phyloP scores from a whole-genome alignment of 2,113 vertebrate genomes.

The Tachysurus vachellii region DNA sequence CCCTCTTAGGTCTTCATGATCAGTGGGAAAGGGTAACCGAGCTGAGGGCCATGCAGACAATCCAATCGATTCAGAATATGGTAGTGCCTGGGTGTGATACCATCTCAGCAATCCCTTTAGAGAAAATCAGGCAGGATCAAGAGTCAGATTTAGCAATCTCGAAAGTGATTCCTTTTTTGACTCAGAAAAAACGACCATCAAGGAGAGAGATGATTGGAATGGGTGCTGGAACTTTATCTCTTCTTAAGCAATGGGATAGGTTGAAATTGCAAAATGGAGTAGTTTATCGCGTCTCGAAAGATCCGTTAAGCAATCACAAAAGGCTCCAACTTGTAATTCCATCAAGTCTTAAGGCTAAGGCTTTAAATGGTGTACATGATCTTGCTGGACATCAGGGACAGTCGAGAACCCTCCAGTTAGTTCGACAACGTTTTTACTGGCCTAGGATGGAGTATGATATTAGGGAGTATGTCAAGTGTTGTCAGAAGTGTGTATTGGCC shows the following conservation, averaged over 20 bases:
- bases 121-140: conserved; percentile 20
- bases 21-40: not conserved
- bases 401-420: not conserved
- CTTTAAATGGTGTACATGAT: not conserved
- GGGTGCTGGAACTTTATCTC: not conserved
- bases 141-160: no score
- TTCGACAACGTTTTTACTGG: not conserved
- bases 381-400: not conserved
- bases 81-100: not conserved
- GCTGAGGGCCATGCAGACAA: not conserved
- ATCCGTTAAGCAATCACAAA: not conserved
- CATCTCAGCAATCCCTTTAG: no score
- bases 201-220: not conserved
- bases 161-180: no score
- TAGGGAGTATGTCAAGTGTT: not conserved
- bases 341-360: not conserved
- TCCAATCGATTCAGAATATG: conserved; percentile 15
- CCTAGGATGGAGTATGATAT: not conserved
- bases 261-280: conserved; percentile 17
- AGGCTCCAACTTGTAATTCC: not conserved
- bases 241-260: conserved; percentile 33
- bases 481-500: not conserved
- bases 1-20: not conserved
- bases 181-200: no score
- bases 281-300: not conserved